Evolutionary conservation across 2,888 invertebrate genomes (phyloP).

Genomic region (Megamerina dolium): DNA sequence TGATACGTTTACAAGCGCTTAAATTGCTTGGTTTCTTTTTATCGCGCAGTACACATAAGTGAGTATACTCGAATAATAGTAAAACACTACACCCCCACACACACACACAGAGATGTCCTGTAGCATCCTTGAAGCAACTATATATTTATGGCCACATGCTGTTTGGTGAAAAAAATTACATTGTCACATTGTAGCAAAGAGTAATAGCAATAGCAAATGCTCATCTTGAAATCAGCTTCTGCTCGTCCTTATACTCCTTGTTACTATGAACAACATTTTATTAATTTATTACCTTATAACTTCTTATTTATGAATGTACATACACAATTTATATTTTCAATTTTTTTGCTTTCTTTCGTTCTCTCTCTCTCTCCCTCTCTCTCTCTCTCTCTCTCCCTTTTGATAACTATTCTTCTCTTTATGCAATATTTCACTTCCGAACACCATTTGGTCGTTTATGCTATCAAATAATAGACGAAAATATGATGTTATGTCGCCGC

Average conservation of each 20-base stretch:
- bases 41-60: slow-evolving; percentile 97
- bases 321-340: slow-evolving; percentile 5
- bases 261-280: too few relatives aligned
- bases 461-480: slow-evolving; percentile 67
- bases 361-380: background rate
- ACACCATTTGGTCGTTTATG: background rate
- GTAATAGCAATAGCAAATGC: too few relatives aligned
- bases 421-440: background rate
- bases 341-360: slow-evolving; percentile 7
- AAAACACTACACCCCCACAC: background rate
- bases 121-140: too few relatives aligned
- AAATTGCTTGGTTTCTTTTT: slow-evolving; percentile 97
- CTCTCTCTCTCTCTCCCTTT: slow-evolving; percentile 1
- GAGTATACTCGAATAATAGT: slow-evolving; percentile 42
- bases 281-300: too few relatives aligned
- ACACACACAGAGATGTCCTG: too few relatives aligned
- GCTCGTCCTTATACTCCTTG: too few relatives aligned
- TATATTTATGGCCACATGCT: too few relatives aligned
- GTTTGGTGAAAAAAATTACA: too few relatives aligned
- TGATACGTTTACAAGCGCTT: slow-evolving; percentile 90
- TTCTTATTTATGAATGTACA: too few relatives aligned
- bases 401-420: background rate
- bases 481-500: slow-evolving; percentile 98
- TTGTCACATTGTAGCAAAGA: too few relatives aligned
- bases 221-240: too few relatives aligned